Conservation (phyloP, 2,113 vertebrate genomes). For the Cisticola juncidis region DNA sequence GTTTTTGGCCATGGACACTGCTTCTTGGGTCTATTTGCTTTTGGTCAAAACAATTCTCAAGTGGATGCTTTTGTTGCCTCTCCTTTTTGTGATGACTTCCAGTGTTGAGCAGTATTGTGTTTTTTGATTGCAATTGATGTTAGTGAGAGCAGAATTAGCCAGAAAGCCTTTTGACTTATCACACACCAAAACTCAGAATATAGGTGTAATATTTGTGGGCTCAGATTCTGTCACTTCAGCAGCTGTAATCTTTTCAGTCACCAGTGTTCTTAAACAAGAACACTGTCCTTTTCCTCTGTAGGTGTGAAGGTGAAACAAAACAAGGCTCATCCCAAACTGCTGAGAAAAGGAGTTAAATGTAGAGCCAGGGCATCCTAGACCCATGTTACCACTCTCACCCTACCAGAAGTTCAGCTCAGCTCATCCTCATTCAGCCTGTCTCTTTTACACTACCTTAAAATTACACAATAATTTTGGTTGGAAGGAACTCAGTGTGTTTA, state of each 20-base stretch:
- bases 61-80: fast-evolving
- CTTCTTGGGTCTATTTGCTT: not conserved
- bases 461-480: not conserved
- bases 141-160: not conserved
- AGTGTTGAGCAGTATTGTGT: not conserved
- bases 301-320: not conserved
- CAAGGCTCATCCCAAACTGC: not conserved
- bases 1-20: not conserved
- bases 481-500: not conserved
- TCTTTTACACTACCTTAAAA: not conserved
- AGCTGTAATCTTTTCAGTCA: not conserved
- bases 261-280: not conserved
- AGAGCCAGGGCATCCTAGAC: not conserved
- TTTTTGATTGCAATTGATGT: not conserved
- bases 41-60: not conserved
- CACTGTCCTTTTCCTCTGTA: not conserved
- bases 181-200: not conserved
- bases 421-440: not conserved
- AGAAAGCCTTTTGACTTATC: not conserved
- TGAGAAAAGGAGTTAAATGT: not conserved
- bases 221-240: not conserved
- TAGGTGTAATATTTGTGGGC: fast-evolving
- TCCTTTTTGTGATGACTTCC: not conserved
- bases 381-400: fast-evolving
- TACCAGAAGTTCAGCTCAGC: fast-evolving